Base-by-base conservation (phyloP, 1,140 invertebrate genomes). In the Aphidius ervi region DNA sequence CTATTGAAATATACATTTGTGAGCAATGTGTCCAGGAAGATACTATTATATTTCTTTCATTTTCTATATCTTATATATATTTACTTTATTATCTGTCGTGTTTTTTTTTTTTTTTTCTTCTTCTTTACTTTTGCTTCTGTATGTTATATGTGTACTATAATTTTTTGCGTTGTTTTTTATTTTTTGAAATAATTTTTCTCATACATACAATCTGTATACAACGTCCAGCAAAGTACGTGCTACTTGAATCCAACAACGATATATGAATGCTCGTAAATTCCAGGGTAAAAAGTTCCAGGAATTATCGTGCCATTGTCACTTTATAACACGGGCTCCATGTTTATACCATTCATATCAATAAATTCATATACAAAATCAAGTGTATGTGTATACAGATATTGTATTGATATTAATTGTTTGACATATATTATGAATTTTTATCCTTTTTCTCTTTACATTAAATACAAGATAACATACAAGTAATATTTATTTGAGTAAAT, bases 231-330 rank as follows among this genome's bases (percentile, higher is more conserved):
- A 20, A 47, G 46, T 58, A 58, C 55, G 60, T 62, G 60, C 60
- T 62, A 56, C 59, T 61, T 56, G 59, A 23, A 40, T 37, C 42
- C 37, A 39, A 40, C 5, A 42, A n/a, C 41, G 40, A 37, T 54
- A 40, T 47, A 62, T 62, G 48, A 54, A 62, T 57, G 59, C 59
- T 49, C 59, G 53, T 61, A 61, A 61, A 62, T 62, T 50, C 60
- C 55, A 57, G 55, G 20, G 60, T 55, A 62, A 31, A 62, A 62
- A 62, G 60, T 62, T 62, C 55, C 55, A 62, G 55, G 60, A 62
- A 62, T 62, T 62, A 62, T 62, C 60, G 60, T 49, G 60, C 60
- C 60, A 62, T 62, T 62, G 60, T 62, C 53, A 56, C 53, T 55
- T 31, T 54, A 40, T 54, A 54, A 40, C 54, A 23, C 10, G 41